Evolutionary conservation across 2,113 vertebrate genomes (phyloP), one percentile per base, ranked within the genome.

Genomic region (Nycticorax nycticorax): DNA sequence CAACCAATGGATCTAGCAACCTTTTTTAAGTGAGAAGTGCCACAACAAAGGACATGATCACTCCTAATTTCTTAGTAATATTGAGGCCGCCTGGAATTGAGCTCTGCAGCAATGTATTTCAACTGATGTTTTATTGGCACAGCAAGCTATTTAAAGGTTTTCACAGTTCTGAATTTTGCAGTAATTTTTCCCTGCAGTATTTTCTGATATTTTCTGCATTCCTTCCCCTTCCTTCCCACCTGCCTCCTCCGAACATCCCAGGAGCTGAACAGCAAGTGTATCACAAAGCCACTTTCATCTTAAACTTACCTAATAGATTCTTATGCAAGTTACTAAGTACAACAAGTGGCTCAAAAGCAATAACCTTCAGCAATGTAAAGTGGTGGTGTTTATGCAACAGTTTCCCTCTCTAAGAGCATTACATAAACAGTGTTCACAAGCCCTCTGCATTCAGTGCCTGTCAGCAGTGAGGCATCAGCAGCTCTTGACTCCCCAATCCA

Each of bases 111-210:
- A 81, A 52, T 9, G 39, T 56, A 85, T 68, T 92, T 82, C 72
- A 75, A 33, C 52, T 60, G 76, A 63, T 89, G 53, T n/a, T 79
- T 80, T 85, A 93, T 30, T 72, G 69, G 73, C 84, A 85, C 48
- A 82, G 69, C 56, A 92, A 92, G 80, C 69, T 91, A 89, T 92
- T 94, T 77, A 93, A 97, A 85, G 73, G 69, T 85, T 93, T 97
- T 85, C 91, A 93, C 84, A 92, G 77, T 82, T 92, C 78, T 1
- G 3, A 84, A 79, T 87, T 85, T 72, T 92, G 69, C 84, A 78
- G 67, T 82, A 82, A 37, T 89, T 92, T 93, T 83, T 73, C 76
- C 66, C 35, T 69, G 77, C 48, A 79, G 89, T 82, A 82, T 76
- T 73, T 96, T 81, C 53, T 88, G 64, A 50, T 88, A 47, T 68